phyloP scores from a whole-genome alignment of 2,888 invertebrate genomes.

The Rhamnusium bicolor region DNA sequence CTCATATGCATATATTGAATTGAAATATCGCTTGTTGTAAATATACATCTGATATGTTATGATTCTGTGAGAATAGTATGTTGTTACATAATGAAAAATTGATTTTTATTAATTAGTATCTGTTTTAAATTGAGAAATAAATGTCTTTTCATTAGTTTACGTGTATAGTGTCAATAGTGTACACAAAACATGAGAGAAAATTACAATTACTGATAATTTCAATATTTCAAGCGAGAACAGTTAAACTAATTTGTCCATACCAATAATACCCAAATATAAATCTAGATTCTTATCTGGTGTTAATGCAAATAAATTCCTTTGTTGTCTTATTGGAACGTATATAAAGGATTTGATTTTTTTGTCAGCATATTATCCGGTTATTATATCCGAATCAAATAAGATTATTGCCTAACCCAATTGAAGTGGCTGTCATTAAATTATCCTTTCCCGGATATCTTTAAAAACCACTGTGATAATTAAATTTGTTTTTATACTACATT shows the following conservation, averaged over 20 bases:
- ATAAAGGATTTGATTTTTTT: background rate
- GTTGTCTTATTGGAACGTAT: background rate
- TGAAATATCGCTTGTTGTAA: background rate
- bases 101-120: background rate
- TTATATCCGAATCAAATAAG: background rate
- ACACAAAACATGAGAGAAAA: too few species aligned
- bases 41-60: background rate
- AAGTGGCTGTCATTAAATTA: background rate
- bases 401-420: background rate
- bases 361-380: background rate
- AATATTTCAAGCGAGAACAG: background rate
- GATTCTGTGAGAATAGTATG: background rate
- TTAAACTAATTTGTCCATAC: background rate
- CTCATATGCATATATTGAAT: constrained; percentile 11
- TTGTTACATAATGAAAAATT: background rate
- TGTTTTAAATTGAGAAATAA: background rate
- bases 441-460: constrained; percentile 21
- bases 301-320: background rate
- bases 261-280: background rate
- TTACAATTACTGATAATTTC: background rate
- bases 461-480: background rate
- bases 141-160: background rate
- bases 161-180: too few species aligned
- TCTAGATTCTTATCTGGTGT: background rate
- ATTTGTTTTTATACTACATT: background rate